Base-by-base conservation (phyloP, 1,140 invertebrate species). In the Camponotus pennsylvanicus region DNA sequence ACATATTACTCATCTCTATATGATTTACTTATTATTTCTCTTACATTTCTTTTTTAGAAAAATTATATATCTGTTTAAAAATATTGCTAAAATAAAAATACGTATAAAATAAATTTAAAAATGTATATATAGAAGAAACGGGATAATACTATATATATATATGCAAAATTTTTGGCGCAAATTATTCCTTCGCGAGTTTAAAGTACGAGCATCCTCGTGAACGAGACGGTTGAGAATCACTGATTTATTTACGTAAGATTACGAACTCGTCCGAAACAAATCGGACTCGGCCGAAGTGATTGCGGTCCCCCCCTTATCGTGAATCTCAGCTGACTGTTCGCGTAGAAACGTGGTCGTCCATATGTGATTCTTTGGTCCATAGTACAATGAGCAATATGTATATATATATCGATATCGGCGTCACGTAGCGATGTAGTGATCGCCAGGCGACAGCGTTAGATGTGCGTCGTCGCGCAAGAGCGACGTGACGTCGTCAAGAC, bases 181-280 rank as follows among this genome's bases (percentile, higher is more conserved):
- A 18, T 52, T 42, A 40, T 40, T 11, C 45, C 3, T 11, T 18
- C 4, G 15, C 5, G 15, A 52, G 6, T 15, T 52, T 52, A 5
- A 18, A 52, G 0, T 52, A 52, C 4, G 13, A 52, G 6, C 15
- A 52, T 52, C 1, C 11, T 45, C 1, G 49, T 15, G 49, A 52
- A 6, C 15, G 4, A 52, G 15, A 0, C 4, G 18, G 64, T 40
- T 66, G 64, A 66, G 64, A 40, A 37, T n/a, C 64, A 8, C 64
- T 66, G 34, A 5, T 40, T 64, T n/a, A 45, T 75, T 78, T 78
- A 66, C 63, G 32, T 27, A 75, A 37, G 18, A 37, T 55, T 32
- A 67, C 49, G 9, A 13, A 55, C 8, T 9, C 4, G 15, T 55
- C 18, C 49, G 32, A 55, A 55, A 32, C 9, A 2, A 13, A 55